Evolutionary conservation across 2,888 invertebrate species (phyloP).

Genomic region (Lumbricus terrestris): DNA sequence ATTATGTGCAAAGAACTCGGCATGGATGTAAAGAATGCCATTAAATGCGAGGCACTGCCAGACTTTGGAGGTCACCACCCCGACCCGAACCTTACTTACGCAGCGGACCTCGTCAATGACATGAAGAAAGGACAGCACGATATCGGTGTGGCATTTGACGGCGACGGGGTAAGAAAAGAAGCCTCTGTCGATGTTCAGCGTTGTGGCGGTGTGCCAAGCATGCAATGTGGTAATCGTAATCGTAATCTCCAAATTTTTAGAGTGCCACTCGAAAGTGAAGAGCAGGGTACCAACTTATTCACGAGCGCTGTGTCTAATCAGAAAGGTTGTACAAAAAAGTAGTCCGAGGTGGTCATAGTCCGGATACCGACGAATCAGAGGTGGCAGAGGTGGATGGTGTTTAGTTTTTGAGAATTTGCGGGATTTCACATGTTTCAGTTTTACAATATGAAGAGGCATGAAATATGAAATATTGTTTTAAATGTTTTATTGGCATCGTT

Average conservation of each 20-base stretch:
- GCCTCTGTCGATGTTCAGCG: too few species aligned
- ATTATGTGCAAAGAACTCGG: constrained; percentile 86
- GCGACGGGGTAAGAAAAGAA: constrained; percentile 83
- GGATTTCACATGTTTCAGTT: neutral
- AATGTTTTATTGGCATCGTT: neutral
- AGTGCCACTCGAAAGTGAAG: too few species aligned
- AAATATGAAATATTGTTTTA: neutral
- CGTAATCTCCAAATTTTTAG: too few species aligned
- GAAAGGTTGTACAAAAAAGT: too few species aligned
- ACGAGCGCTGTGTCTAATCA: too few species aligned
- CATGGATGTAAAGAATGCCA: constrained; percentile 70
- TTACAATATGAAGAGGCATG: neutral
- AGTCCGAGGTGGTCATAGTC: too few species aligned
- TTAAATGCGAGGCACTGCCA: constrained; percentile 77
- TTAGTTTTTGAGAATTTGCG: neutral
- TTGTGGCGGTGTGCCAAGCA: too few species aligned
- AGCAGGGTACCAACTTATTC: too few species aligned
- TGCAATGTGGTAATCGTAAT: too few species aligned
- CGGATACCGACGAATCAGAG: too few species aligned
- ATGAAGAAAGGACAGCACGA: constrained; percentile 69
- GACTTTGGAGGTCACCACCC: constrained; percentile 95
- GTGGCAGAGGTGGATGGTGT: too few species aligned
- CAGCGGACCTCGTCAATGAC: constrained; percentile 74
- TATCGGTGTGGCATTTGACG: constrained; percentile 96
- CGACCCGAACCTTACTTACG: constrained; percentile 93